Evolutionary conservation across 2,888 invertebrate genomes (phyloP), one percentile per base, ranked within the genome.

Genomic region (Thera obeliscata): DNA sequence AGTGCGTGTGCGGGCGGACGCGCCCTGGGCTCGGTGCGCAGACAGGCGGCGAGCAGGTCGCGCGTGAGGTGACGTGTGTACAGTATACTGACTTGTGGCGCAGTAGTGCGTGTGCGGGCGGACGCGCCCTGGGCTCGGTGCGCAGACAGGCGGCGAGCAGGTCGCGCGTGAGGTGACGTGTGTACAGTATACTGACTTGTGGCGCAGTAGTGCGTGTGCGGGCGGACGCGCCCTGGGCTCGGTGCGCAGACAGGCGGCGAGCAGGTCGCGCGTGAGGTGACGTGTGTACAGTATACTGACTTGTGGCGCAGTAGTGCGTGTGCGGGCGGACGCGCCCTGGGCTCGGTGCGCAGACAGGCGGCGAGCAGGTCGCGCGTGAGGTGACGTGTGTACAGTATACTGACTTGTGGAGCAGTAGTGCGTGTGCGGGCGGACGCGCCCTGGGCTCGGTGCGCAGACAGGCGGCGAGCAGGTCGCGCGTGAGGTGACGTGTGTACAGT

Each of bases 181-280:
- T n/a, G n/a, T n/a, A n/a, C n/a, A n/a, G n/a, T n/a, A n/a, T n/a
- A n/a, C n/a, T n/a, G n/a, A n/a, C n/a, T 38, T 38, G 38, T 38
- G 41, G 41, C 41, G 43, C 7, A 97, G 86, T n/a, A 97, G 88
- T 35, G 94, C 94, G 0, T 94, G 88, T 35, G 96, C 95, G 0
- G 94, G 91, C 0, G 96, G 95, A 1, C 97, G 85, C 0, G 94
- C 89, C 0, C 94, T 87, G 0, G 97, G 96, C 82, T 96, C 96
- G 84, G 96, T 95, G 67, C 95, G 81, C 61, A 93, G 85, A 50
- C 92, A 91, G 38, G 94, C 94, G 0, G 94, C 88, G 2, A 95
- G 85, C 67, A 95, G 90, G 59, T 95, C 95, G 33, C 91, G 78
- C 41, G 94, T 87, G 1, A 81, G 76, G 0, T n/a, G n/a, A n/a